Conservation (phyloP, 2,888 invertebrate genomes). For the Abrostola tripartita region DNA sequence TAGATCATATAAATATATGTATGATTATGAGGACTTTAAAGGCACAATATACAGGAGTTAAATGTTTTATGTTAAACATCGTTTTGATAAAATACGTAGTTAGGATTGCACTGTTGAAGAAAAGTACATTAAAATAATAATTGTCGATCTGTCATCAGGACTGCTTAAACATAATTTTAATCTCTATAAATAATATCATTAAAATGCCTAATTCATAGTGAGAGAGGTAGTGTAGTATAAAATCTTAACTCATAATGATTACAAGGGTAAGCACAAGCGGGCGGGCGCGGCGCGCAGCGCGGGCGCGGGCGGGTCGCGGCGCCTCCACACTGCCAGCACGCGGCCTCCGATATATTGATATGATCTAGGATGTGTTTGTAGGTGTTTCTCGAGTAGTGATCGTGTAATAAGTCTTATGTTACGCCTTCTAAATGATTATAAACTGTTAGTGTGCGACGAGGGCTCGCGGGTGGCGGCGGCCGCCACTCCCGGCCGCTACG, state of each 20-base stretch:
- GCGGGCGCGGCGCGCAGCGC: constrained; percentile 56
- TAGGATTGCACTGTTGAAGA: constrained; percentile 67
- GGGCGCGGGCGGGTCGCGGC: constrained; percentile 56
- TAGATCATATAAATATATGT: constrained; percentile 88
- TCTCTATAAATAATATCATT: constrained; percentile 79
- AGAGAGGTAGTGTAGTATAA: constrained; percentile 85
- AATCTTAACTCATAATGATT: constrained; percentile 76
- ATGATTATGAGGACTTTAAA: constrained; percentile 65
- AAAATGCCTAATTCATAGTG: constrained; percentile 84
- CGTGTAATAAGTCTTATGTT: constrained; percentile 87
- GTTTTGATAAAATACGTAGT: constrained; percentile 58
- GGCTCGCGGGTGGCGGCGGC: constrained; percentile 51
- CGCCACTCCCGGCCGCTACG: constrained; percentile 44
- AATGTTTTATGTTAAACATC: constrained; percentile 62
- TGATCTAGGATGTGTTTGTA: constrained; percentile 88
- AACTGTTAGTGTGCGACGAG: constrained; percentile 69
- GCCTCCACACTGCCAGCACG: constrained; percentile 76
- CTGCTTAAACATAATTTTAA: constrained; percentile 76
- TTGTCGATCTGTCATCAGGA: constrained; percentile 72
- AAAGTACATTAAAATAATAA: constrained; percentile 63
- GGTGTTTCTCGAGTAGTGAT: constrained; percentile 87
- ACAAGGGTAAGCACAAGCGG: constrained; percentile 70
- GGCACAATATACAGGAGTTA: constrained; percentile 61
- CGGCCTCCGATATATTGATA: constrained; percentile 85
- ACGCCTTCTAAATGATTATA: constrained; percentile 81